Conservation (phyloP, 2,113 vertebrate genomes). For the Clarias batrachus region DNA sequence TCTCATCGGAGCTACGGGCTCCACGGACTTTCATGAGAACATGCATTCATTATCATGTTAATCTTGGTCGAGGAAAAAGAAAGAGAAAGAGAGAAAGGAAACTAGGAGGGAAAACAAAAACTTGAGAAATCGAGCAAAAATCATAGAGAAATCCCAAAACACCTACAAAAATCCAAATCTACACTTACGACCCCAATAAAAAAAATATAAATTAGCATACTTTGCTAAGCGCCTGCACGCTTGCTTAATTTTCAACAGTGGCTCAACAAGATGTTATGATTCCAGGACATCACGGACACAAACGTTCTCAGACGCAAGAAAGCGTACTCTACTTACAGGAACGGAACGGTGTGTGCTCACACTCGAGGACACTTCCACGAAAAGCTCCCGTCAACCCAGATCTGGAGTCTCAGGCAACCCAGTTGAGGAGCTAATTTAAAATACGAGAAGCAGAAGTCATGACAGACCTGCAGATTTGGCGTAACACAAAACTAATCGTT, state of each 20-base stretch:
- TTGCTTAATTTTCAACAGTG: slow-evolving; percentile 14
- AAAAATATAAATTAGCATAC: neutral
- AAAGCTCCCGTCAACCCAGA: slow-evolving; percentile 64
- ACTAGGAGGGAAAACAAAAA: neutral
- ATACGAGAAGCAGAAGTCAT: neutral
- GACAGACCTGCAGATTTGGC: neutral
- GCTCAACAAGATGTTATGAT: neutral
- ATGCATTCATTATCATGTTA: slow-evolving; percentile 59
- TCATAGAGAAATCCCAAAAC: neutral
- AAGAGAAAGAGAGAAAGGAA: slow-evolving; percentile 11
- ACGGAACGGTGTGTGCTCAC: slow-evolving; percentile 61
- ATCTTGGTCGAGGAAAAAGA: slow-evolving; percentile 42
- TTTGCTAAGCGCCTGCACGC: neutral
- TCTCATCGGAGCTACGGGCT: slow-evolving; percentile 44
- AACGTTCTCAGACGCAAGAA: slow-evolving; percentile 3
- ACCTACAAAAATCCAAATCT: neutral
- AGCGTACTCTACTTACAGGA: slow-evolving; percentile 48
- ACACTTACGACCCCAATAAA: neutral
- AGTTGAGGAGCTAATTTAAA: slow-evolving; percentile 60
- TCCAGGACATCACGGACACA: slow-evolving; percentile 11
- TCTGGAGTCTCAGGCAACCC: slow-evolving; percentile 68
- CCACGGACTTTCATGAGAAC: slow-evolving; percentile 57
- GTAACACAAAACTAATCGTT: neutral
- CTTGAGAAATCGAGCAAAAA: slow-evolving; percentile 1
- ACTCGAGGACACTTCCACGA: slow-evolving; percentile 56